Conservation (phyloP, 30 jellyfish, hydroid and myxozoan genomes). For the Turritopsis dohrnii region DNA sequence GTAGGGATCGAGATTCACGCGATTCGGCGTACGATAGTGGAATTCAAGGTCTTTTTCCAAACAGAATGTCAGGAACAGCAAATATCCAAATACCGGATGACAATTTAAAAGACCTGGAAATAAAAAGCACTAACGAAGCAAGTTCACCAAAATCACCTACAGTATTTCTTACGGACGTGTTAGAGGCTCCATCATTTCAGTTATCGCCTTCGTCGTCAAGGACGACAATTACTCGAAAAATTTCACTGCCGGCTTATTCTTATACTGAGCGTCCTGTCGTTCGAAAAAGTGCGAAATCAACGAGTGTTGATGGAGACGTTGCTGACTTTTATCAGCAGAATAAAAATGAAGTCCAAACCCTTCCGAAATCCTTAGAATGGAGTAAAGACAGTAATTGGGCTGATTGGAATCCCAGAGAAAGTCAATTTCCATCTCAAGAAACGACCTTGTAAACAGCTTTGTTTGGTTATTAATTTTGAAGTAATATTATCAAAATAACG, state of each 20-base stretch:
- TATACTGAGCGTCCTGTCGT: conserved; percentile 19
- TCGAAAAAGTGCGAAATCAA: conserved; percentile 5
- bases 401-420: conserved; percentile 64
- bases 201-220: conserved; percentile 18
- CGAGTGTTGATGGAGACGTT: conserved; percentile 7
- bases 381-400: conserved; percentile 44
- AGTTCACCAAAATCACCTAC: background rate
- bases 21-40: conserved; percentile 93
- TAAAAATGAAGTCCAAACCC: background rate
- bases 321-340: background rate
- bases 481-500: background rate
- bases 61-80: background rate
- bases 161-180: conserved; percentile 54
- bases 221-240: conserved; percentile 24
- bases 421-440: conserved; percentile 78
- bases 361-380: conserved; percentile 27
- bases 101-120: background rate
- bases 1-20: conserved; percentile 55
- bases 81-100: background rate
- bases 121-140: background rate
- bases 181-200: conserved; percentile 69
- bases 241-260: conserved; percentile 47
- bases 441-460: conserved; percentile 35
- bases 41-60: conserved; percentile 14
- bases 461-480: background rate